phyloP scores from a whole-genome alignment of 2,888 invertebrate genomes.

The Argyra leucocephala region DNA sequence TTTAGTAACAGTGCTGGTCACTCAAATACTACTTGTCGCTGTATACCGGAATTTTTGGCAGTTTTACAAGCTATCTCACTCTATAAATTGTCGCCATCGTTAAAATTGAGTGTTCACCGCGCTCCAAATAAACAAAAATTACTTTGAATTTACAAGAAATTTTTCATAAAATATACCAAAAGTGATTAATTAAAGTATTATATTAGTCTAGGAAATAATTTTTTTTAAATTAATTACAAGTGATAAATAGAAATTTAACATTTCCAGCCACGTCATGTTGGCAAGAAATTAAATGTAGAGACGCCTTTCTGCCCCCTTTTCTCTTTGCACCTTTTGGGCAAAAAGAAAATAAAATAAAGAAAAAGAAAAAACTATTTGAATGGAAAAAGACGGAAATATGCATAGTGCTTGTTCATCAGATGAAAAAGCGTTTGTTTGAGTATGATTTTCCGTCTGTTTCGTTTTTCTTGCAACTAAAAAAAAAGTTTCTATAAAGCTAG shows the following conservation, averaged over 20 bases:
- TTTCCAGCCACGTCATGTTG: slow-evolving; percentile 10
- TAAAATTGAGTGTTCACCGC: slow-evolving; percentile 6
- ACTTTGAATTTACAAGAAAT: slow-evolving; percentile 6
- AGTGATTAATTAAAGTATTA: slow-evolving; percentile 11
- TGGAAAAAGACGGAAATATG: background rate
- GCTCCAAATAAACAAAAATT: slow-evolving; percentile 9
- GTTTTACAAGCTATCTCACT: slow-evolving; percentile 1
- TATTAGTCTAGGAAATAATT: background rate
- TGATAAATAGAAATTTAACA: slow-evolving; percentile 2
- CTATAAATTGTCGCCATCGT: slow-evolving; percentile 3
- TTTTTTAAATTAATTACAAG: background rate
- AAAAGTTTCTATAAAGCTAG: slow-evolving; percentile 2
- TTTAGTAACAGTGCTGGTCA: no score
- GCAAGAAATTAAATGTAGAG: slow-evolving; percentile 8
- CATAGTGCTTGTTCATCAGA: slow-evolving; percentile 6
- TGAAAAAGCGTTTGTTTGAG: slow-evolving; percentile 6
- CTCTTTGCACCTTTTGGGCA: slow-evolving; percentile 1
- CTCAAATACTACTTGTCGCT: background rate
- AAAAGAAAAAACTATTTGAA: background rate
- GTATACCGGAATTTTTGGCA: background rate
- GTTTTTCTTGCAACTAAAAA: background rate
- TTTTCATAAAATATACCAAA: slow-evolving; percentile 2
- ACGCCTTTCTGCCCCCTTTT: slow-evolving; percentile 8
- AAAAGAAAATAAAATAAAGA: slow-evolving; percentile 1
- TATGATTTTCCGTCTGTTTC: slow-evolving; percentile 6